phyloP scores from a whole-genome alignment of 2,113 vertebrate genomes.

The Oncorhynchus clarkii region DNA sequence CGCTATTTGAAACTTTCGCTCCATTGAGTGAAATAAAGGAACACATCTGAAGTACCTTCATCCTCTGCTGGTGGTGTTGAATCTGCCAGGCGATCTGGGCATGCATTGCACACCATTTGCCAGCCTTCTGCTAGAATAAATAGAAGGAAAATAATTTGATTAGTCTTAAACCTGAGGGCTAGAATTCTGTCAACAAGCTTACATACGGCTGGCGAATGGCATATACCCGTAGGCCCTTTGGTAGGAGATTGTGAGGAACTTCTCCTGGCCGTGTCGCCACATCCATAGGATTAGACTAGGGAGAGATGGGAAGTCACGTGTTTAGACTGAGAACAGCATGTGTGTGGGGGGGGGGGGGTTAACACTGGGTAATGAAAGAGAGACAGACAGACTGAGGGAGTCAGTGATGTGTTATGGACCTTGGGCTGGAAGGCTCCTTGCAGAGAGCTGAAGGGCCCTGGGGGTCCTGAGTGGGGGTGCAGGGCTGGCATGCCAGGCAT shows the following conservation, averaged over 20 bases:
- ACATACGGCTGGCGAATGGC: background rate
- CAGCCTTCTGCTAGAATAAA: constrained; percentile 73
- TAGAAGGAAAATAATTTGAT: background rate
- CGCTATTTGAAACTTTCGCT: background rate
- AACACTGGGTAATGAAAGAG: no score
- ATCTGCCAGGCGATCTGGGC: constrained; percentile 87
- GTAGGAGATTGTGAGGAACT: constrained; percentile 77
- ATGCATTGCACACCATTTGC: constrained; percentile 83
- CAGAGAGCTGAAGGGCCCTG: constrained; percentile 81
- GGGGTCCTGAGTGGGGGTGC: constrained; percentile 79
- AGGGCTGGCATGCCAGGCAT: constrained; percentile 79
- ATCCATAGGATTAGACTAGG: constrained; percentile 72
- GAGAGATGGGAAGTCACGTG: background rate
- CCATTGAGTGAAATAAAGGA: background rate
- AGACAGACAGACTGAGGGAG: background rate
- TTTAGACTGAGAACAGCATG: constrained; percentile 47
- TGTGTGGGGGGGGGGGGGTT: no score
- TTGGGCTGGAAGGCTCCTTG: constrained; percentile 87
- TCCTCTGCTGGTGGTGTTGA: constrained; percentile 83
- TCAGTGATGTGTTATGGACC: constrained; percentile 52
- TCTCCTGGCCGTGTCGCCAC: constrained; percentile 74
- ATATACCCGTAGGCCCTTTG: constrained; percentile 81
- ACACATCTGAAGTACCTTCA: constrained; percentile 73
- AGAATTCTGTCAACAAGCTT: background rate
- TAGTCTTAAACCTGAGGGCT: background rate